Conservation (phyloP, 2,797 vertebrate genomes). For the Sylvia borin region DNA sequence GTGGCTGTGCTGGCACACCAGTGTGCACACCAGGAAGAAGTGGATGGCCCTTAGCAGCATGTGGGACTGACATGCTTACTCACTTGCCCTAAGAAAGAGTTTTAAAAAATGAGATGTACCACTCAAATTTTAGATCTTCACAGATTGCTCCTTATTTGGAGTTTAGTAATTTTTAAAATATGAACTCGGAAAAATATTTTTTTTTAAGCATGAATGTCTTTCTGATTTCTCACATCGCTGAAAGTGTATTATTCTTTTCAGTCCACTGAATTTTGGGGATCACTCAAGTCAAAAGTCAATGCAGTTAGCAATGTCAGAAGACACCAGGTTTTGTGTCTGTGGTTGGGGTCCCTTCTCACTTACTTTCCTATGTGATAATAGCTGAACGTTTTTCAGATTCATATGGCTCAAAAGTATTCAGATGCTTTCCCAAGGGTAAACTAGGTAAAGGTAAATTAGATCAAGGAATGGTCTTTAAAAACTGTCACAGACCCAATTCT, state of each 20-base stretch:
- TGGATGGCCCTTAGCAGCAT: background rate
- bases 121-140: slow-evolving; percentile 59
- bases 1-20: fast-evolving
- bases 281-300: slow-evolving; percentile 73
- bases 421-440: background rate
- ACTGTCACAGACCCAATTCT: slow-evolving; percentile 12
- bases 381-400: background rate
- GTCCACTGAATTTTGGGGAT: slow-evolving; percentile 64
- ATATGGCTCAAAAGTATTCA: background rate
- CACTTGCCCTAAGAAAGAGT: background rate
- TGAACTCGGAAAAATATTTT: slow-evolving; percentile 39
- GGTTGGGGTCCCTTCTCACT: background rate
- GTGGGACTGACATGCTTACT: background rate
- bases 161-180: slow-evolving; percentile 63
- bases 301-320: slow-evolving; percentile 60
- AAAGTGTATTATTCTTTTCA: slow-evolving; percentile 68
- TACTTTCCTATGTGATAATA: background rate
- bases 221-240: slow-evolving; percentile 64
- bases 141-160: slow-evolving; percentile 50
- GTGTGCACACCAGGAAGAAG: background rate
- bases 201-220: slow-evolving; percentile 65
- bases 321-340: slow-evolving; percentile 33
- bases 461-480: slow-evolving; percentile 37
- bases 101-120: slow-evolving; percentile 6
- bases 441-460: background rate